Base-by-base conservation (phyloP, 2,888 invertebrate genomes). In the Macroteleia sp. region DNA sequence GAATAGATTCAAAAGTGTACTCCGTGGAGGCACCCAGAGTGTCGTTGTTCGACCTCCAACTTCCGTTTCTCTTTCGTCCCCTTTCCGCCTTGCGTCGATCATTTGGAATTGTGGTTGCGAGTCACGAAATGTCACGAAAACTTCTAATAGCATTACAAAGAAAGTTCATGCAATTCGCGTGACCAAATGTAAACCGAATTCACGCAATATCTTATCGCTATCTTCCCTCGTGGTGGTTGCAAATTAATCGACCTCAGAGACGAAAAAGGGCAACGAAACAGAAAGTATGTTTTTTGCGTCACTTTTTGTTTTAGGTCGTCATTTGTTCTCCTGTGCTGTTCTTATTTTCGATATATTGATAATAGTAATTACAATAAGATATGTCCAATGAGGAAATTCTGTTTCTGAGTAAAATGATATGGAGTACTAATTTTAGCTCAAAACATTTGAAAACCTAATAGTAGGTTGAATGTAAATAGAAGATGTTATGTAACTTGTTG, bases 51-150 rank as follows among this genome's bases (percentile, higher is more conserved):
- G 69, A 64, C 69, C 69, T 69, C 62, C 50, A 69, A 69, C 52
- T 64, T 69, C 56, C 59, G 57, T 34, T 59, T 62, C 70, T 48
- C 61, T 52, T 59, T 59, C 56, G 57, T 12, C 56, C 57, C 64
- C 71, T 44, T 71, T 56, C 17, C 41, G 34, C 17, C 22, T 5
- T 48, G 10, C 10, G 19, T 36, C 28, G 19, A 42, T 54, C n/a
- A 17, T 61, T 39, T 44, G 39, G 42, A 61, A 56, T 71, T 75
- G 67, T 70, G 74, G 81, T 74, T 57, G 19, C 44, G 52, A 79
- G 82, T 86, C 84, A 85, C 86, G 86, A 83, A 85, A 86, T 83
- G 84, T 85, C 83, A 84, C 67, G 57, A 57, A 57, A 76, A 41
- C 69, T 56, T 61, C 46, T 71, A 46, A 70, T 77, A 70, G 66